These are phyloP conservation scores for Festucalex cinctus DNA, from an alignment of 2,113 vertebrate species.

Conservation along the genomic window DNA sequence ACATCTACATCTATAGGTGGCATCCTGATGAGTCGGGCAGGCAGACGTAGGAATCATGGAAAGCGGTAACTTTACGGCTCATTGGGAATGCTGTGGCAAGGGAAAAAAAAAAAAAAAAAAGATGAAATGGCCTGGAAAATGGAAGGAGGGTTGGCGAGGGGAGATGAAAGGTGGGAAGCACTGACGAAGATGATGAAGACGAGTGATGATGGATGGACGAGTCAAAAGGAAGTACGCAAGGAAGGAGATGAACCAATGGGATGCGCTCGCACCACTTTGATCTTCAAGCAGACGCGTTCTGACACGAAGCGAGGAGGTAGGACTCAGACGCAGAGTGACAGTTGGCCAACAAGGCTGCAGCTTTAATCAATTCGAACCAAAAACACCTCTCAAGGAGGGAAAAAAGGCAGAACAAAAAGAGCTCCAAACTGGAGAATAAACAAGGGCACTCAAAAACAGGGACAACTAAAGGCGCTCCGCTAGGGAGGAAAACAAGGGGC, in stretches of 20 bases:
- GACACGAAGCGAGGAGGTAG: too few relatives aligned
- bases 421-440: too few relatives aligned
- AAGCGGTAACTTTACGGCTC: not conserved
- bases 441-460: too few relatives aligned
- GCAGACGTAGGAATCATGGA: not conserved
- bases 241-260: not conserved
- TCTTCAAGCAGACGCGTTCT: slow-evolving; percentile 28
- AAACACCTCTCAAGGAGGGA: too few relatives aligned
- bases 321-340: too few relatives aligned
- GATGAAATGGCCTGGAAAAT: slow-evolving; percentile 29
- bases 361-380: too few relatives aligned
- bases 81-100: not conserved
- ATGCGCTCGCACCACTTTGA: slow-evolving; percentile 23
- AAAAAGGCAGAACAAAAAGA: too few relatives aligned
- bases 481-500: too few relatives aligned
- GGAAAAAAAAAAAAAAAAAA: too few relatives aligned
- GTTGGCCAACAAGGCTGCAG: too few relatives aligned
- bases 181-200: not conserved
- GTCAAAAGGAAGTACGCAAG: not conserved
- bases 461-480: too few relatives aligned
- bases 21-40: not conserved
- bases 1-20: not conserved
- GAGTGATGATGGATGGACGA: not conserved
- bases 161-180: not conserved
- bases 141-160: not conserved